Percentiles rank a stretch among this genome's conserved stretches.
phyloP scores from a whole-genome alignment of 1,140 invertebrate genomes.

The Helicorthomorpha holstii region DNA sequence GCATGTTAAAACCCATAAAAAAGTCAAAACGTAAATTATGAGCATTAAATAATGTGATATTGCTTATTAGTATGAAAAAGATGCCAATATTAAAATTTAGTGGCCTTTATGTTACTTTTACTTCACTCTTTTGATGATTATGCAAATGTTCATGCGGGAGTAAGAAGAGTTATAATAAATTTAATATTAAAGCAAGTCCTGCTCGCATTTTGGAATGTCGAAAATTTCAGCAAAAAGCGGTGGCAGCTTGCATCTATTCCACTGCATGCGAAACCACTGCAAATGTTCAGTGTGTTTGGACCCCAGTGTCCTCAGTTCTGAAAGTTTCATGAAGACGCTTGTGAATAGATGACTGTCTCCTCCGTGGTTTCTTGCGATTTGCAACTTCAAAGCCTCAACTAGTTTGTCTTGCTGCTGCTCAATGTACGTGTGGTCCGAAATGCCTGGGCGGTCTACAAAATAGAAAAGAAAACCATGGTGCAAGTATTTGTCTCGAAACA shows the following conservation, averaged over 20 bases:
- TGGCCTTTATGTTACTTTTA: too few species aligned
- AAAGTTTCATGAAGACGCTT: constrained; percentile 48
- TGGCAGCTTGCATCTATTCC: constrained; percentile 62
- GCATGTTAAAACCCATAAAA: too few species aligned
- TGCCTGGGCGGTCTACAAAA: constrained; percentile 41
- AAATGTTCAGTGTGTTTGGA: constrained; percentile 65
- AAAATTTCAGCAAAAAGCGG: constrained; percentile 93
- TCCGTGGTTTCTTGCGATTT: constrained; percentile 31
- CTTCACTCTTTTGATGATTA: too few species aligned
- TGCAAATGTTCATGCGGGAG: too few species aligned
- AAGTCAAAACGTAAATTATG: too few species aligned
- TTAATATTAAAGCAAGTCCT: constrained; percentile 29
- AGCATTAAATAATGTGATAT: too few species aligned
- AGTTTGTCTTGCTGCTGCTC: constrained; percentile 65
- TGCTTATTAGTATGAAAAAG: too few species aligned
- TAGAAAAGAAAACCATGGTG: too few species aligned
- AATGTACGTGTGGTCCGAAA: constrained; percentile 67
- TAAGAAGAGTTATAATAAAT: too few species aligned
- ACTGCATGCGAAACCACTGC: constrained; percentile 77
- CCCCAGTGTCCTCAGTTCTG: constrained; percentile 65
- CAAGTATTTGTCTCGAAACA: too few species aligned
- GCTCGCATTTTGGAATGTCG: constrained; percentile 84
- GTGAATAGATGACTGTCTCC: constrained; percentile 43
- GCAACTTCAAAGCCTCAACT: constrained; percentile 61
- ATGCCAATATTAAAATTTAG: too few species aligned